A percentile compares a stretch with the other conserved stretches of the same genome.
phyloP scores from a whole-genome alignment of 92 coral and sea anemone genomes.

The Porites evermanni region DNA sequence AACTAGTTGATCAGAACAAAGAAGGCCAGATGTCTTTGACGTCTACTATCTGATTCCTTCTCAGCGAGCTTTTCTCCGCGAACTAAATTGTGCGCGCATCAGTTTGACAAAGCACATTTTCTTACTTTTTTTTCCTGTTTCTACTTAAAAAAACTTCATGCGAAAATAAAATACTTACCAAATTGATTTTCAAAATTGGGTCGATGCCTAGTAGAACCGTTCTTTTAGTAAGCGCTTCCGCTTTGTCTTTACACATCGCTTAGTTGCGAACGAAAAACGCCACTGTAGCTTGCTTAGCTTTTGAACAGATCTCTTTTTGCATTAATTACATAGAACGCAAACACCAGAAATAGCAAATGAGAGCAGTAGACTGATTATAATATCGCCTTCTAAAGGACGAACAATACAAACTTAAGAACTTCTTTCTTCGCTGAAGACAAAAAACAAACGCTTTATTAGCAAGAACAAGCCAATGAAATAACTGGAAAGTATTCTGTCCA shows the following conservation, averaged over 20 bases:
- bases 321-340: constrained; percentile 40
- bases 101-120: neutral
- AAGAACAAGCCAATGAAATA: constrained; percentile 19
- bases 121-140: neutral
- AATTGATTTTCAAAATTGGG: neutral
- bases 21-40: no score
- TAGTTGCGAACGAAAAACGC: constrained; percentile 3
- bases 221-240: neutral
- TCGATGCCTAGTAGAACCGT: neutral
- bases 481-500: neutral
- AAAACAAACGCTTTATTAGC: constrained; percentile 5
- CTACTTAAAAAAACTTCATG: neutral
- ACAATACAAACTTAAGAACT: constrained; percentile 1
- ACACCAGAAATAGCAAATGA: constrained; percentile 41
- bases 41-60: no score
- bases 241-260: neutral
- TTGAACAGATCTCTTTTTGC: constrained; percentile 6
- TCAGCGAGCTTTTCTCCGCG: neutral
- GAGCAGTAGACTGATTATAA: constrained; percentile 1
- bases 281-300: neutral
- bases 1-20: neutral
- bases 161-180: constrained; percentile 18
- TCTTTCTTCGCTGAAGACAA: neutral
- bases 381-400: constrained; percentile 1
- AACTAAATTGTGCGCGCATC: neutral